Base-by-base conservation (phyloP, 2,888 invertebrate genomes). In the Coecobrya sp. region DNA sequence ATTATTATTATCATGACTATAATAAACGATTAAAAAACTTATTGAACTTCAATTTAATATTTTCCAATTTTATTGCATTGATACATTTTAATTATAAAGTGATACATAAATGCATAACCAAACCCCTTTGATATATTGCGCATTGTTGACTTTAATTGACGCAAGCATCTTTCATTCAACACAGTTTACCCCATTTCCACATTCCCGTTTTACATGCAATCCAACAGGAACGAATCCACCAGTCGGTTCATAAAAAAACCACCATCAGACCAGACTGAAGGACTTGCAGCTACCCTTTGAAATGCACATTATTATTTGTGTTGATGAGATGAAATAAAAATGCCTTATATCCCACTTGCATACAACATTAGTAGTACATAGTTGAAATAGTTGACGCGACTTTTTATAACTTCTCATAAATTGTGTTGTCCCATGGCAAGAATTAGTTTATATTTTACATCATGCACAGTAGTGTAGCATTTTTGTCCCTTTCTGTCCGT, bases 1-100 rank as follows among this genome's bases (percentile, higher is more conserved):
- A 79, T 79, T 52, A 79, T 79, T 79, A 79, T 79, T 79, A 79
- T 79, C 52, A 79, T 79, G 52, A 79, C 25, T 79, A 52, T 52
- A 79, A 79, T 79, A 79, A 79, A 79, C 79, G 79, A 79, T 79
- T n/a, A 79, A 79, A 52, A 49, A 79, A 65, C 11, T 16, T 65
- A 65, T 65, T 65, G 65, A 65, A 62, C 3, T 10, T 13, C 13
- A 3, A 49, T 49, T 1, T 49, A 7, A 13, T 42, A 42, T 10
- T 10, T 7, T 42, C 13, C 7, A 49, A 13, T 49, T 49, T 49
- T 49, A 13, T 11, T 49, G 36, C 36, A 7, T 49, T 49, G 5
- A 42, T 42, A 42, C 42, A 42, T 49, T 49, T 49, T 1, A 49
- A 36, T 36, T 7, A 36, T 36, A 36, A 36, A 36, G 36, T 36